Evolutionary conservation across 2,888 invertebrate species (phyloP), one percentile per base, ranked within the genome.

Genomic region (Melikaiella ostensackeni): DNA sequence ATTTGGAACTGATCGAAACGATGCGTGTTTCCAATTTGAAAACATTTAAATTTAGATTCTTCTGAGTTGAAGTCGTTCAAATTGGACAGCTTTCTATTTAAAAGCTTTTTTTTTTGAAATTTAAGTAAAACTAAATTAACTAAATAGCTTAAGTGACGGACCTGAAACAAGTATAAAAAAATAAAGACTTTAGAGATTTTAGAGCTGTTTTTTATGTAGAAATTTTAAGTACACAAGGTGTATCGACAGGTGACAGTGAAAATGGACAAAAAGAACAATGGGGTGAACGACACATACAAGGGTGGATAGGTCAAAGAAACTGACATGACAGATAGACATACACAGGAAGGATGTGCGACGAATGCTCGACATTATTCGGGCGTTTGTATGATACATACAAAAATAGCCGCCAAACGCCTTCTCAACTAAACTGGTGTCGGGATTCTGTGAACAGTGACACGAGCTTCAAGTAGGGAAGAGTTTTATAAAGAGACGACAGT

Each of bases 321-420:
- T 79, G 82, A 79, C 80, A 79, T 80, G 79, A 82, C 79, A 79
- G 78, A 81, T 80, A 82, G 79, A 80, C 82, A 77, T 77, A 82
- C 80, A 81, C 80, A 66, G 79, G 75, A 79, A 79, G 81, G 78
- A 80, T 81, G 82, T 82, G 38, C 38, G 82, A 83, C 80, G 79
- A 79, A 84, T 82, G 82, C 84, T 84, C 80, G 83, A 84, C 84
- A 83, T 86, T 85, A 84, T 83, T 80, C 75, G 79, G 81, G 73
- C 55, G 76, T 75, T 82, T 81, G 77, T 84, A 83, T 84, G 77
- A 30, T 85, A 84, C 81, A 82, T 82, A 84, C 82, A 82, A 82
- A 84, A 84, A 84, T 70, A 74, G 57, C 50, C 76, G 64, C 50
- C 82, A 85, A 79, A 81, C 80, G 79, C 50, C 79, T 19, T 30